Evolutionary conservation across 1,140 invertebrate species (phyloP).

Genomic region (Nephotettix cincticeps): DNA sequence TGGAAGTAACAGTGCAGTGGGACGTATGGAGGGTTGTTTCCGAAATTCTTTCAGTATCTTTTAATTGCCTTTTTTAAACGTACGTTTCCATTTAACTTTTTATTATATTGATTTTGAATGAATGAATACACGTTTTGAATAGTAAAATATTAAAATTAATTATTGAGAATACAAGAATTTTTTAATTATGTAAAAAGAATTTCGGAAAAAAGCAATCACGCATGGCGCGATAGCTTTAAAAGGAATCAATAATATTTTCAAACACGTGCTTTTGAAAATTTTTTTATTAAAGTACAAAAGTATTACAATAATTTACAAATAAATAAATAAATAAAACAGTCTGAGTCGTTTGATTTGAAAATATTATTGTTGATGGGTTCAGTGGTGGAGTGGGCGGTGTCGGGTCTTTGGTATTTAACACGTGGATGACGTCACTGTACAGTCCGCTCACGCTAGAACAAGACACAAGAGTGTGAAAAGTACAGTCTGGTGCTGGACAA

Average conservation of each 20-base stretch:
- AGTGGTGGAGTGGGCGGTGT: neutral
- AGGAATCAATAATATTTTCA: conserved; percentile 33
- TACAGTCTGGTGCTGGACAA: neutral
- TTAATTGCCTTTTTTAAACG: no score
- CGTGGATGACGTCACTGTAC: neutral
- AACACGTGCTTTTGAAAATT: conserved; percentile 23
- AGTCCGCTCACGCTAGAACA: conserved; percentile 20
- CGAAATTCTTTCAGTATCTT: no score
- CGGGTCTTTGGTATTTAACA: conserved; percentile 29
- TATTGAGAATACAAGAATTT: no score
- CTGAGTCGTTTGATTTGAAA: conserved; percentile 28
- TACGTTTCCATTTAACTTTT: no score
- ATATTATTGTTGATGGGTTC: conserved; percentile 25
- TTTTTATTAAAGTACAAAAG: conserved; percentile 28
- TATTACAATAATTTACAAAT: conserved; percentile 32
- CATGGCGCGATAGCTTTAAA: neutral
- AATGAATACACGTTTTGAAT: no score
- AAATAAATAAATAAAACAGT: conserved; percentile 32
- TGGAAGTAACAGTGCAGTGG: no score
- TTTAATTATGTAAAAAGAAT: no score
- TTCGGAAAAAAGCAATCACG: neutral
- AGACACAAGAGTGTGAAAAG: neutral
- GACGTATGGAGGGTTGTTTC: no score
- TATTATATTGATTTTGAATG: no score
- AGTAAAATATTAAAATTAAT: no score